Evolutionary conservation across 2,888 invertebrate genomes (phyloP), one percentile per base, ranked within the genome.

Genomic region (Chrysolina oricalcia): DNA sequence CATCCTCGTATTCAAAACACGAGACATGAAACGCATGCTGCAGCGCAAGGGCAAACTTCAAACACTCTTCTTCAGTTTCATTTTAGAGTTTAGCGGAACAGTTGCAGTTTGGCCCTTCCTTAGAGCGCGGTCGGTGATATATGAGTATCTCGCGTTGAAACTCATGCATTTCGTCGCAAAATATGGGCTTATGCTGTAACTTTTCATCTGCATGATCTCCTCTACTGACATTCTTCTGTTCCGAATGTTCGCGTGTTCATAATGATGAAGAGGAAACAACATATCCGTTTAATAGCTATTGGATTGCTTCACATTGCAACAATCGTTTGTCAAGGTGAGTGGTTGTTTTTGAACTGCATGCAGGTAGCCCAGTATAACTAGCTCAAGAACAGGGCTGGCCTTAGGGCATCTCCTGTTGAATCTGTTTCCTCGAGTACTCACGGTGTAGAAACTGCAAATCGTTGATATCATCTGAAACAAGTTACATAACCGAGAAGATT

Each of bases 11-110:
- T 35, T 35, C 35, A 43, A 43, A 43, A 43, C 43, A 43, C 43
- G 43, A 43, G 43, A 15, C 15, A 43, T 43, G 43, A 15, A 43
- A 43, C 1, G 43, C 43, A 15, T 43, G 43, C 43, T 15, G 43
- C 43, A 43, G 43, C 43, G 43, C 43, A 43, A 43, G 43, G 43
- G 43, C 43, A 43, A 43, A 43, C 43, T 43, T 43, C 43, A 43
- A 43, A 43, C 15, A 15, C 15, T 43, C 43, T 15, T 15, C 15
- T 43, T 43, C 43, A 43, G 43, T 43, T 15, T 43, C 43, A 43
- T 43, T 43, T 43, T 15, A 43, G 43, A 13, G 15, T 43, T 15
- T 2, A 43, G 43, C 43, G 43, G 43, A 43, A 43, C 43, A 43
- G 43, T 43, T 43, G 43, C 43, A 43, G 11, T 13, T 43, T 15